Conservation (phyloP, 2,797 vertebrate genomes). For the Hozukius guyotensis region DNA sequence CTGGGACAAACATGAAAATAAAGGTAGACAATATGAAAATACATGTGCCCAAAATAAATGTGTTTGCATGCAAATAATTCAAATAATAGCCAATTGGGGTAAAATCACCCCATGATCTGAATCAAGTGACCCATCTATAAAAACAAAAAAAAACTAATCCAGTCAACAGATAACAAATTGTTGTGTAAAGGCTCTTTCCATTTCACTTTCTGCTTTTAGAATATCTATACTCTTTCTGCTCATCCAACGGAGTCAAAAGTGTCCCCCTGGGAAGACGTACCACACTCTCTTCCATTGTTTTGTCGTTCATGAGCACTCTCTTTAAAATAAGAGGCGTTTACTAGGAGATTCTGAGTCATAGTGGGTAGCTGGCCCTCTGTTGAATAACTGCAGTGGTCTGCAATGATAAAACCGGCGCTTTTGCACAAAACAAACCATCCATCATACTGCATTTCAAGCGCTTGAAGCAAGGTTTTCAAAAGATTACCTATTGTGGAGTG, state of each 20-base stretch:
- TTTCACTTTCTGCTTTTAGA: background rate
- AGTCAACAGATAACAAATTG: background rate
- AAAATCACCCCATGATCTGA: background rate
- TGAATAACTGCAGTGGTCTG: background rate
- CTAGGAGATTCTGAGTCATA: background rate
- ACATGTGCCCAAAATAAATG: background rate
- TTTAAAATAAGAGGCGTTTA: conserved; percentile 12
- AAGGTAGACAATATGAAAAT: background rate
- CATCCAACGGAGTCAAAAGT: background rate
- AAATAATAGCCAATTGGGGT: background rate
- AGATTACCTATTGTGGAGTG: background rate
- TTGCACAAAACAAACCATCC: background rate
- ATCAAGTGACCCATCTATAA: background rate
- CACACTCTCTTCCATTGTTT: conserved; percentile 1
- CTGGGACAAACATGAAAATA: background rate
- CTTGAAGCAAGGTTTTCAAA: conserved; percentile 2
- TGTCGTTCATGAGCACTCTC: background rate
- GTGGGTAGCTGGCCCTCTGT: conserved; percentile 7
- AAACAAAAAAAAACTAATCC: background rate
- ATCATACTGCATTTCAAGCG: background rate
- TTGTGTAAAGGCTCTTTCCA: background rate
- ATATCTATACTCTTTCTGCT: background rate
- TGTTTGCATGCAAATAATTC: background rate
- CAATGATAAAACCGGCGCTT: conserved; percentile 9
- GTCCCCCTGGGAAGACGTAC: background rate